Conservation (phyloP, 2,888 invertebrate species). For the Caenorhabditis panamensis region DNA sequence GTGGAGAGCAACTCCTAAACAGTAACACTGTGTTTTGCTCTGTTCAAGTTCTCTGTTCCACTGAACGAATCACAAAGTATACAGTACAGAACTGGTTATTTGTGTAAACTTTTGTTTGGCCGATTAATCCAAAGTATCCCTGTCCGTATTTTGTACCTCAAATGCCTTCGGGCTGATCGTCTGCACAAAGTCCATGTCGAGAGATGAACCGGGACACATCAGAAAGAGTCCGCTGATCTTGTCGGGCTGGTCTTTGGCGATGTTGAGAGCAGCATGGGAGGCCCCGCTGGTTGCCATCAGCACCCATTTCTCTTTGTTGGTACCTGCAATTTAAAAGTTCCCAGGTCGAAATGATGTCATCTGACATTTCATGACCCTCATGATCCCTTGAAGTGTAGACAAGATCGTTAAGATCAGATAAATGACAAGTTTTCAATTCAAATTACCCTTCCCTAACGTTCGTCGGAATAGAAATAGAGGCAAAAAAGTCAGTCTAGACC, state of each 20-base stretch:
- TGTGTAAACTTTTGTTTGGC: too few relatives aligned
- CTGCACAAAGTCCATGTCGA: constrained; percentile 61
- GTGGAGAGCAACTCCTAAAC: constrained; percentile 29
- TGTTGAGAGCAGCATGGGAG: constrained; percentile 62
- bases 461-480: background rate
- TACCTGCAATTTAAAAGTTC: constrained; percentile 29
- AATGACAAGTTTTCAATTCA: background rate
- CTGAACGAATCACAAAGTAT: background rate
- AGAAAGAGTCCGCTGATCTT: constrained; percentile 63
- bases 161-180: constrained; percentile 59
- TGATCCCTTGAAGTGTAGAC: background rate
- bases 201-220: constrained; percentile 64
- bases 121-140: background rate
- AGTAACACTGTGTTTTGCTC: background rate
- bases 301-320: constrained; percentile 49
- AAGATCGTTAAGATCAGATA: background rate
- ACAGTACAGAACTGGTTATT: too few relatives aligned
- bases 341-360: too few relatives aligned
- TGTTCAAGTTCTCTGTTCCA: background rate
- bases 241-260: constrained; percentile 52
- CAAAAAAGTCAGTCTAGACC: background rate
- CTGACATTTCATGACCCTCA: background rate
- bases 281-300: constrained; percentile 66
- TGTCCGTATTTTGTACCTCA: background rate
- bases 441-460: background rate